Base-by-base conservation (phyloP, 35 echinoderm and acorn worm genomes). In the Apostichopus japonicus region DNA sequence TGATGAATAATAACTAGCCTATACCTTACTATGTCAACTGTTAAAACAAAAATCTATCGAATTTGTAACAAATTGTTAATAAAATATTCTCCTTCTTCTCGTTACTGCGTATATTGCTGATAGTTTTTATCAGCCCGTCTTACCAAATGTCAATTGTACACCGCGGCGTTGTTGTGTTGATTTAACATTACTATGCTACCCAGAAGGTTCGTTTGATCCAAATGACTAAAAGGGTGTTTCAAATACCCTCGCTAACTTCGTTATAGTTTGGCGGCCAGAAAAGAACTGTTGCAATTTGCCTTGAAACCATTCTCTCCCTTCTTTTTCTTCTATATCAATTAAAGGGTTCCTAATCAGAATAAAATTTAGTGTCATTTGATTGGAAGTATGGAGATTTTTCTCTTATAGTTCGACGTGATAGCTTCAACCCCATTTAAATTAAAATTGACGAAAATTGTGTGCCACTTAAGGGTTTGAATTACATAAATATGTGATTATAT, bases 141-240 rank as follows among this genome's bases (percentile, higher is more conserved):
- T 11, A 67, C 11, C 11, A 75, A 75, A 75, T 75, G 71, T 75
- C 71, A 75, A 19, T 75, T 15, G n/a, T 75, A 1, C 6, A n/a
- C 7, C n/a, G 71, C 17, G n/a, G 17, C 17, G 71, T 75, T 73
- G 57, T 7, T 75, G 71, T 75, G 71, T 75, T 75, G 71, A 75
- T 75, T 75, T 15, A 19, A 75, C 71, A 75, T 75, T 75, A 75
- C 17, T 75, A 75, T 75, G 21, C 71, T 75, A 75, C 71, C 71
- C 71, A 14, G 71, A 24, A n/a, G 71, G 71, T 7, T 75, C 1
- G 6, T 19, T 75, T 75, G 71, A 75, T 19, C 71, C 71, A 75
- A 75, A 75, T 75, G 71, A 75, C 16, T 75, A 75, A 24, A 75
- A n/a, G 15, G 71, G 15, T 7, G n/a, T 7, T 7, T 21, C 71